Base-by-base conservation (phyloP, 2,113 vertebrate genomes). In the Tupaia tana region DNA sequence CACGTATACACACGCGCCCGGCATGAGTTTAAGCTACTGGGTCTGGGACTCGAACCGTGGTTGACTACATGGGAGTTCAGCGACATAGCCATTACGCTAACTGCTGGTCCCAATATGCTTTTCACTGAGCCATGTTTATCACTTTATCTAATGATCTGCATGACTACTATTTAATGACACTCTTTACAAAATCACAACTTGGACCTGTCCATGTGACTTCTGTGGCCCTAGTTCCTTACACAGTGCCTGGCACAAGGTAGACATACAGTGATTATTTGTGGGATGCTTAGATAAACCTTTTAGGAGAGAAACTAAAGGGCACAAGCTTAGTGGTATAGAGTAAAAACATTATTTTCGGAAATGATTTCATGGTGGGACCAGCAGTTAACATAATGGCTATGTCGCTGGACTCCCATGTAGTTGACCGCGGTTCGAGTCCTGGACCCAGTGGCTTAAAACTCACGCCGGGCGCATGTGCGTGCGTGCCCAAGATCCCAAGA, bases 341-440 rank as follows among this genome's bases (percentile, higher is more conserved):
- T 81, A 59, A 70, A 86, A 31, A 29, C 25, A 34, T 9, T 25
- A 73, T 83, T 90, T 70, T 92, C 29, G 87, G 22, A 92, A 94
- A 25, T 81, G 3, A 84, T 59, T 93, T 93, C 11, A 58, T 69
- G 61, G 43, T 58, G 43, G 43, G 43, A 43, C 43, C 43, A 43
- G 43, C 43, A 43, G 43, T 43, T 43, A 43, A 5, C 5, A 5
- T 43, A 43, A 43, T 43, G 43, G 43, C 43, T 43, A 43, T 43
- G 43, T 43, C 43, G 43, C 3, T 43, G 43, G 43, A 43, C 43
- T 43, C 43, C 43, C 43, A 43, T 43, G 43, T 43, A 43, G 43
- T 43, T 5, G 5, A 43, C 43, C 43, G 5, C 43, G 5, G 43
- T 43, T 43, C 43, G 43, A 43, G 43, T 43, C 43, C 43, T 43